These are phyloP conservation scores for Dioctria rufipes DNA, from an alignment of 2,888 invertebrate species.

Conservation along the genomic window DNA sequence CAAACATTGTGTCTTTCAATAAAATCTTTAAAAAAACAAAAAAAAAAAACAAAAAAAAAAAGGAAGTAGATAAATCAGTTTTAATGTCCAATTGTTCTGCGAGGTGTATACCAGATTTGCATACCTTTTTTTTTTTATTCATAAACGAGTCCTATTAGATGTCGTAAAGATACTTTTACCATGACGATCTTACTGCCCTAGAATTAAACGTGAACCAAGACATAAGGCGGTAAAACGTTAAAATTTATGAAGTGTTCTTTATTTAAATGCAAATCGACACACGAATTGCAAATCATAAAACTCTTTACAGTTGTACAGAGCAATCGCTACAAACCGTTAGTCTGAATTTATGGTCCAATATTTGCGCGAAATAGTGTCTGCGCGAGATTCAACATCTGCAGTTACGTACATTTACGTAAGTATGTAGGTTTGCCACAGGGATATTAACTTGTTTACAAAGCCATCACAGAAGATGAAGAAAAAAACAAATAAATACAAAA, in stretches of 20 bases:
- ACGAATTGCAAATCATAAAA: conserved; percentile 41
- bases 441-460: conserved; percentile 1
- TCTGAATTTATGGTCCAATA: conserved; percentile 29
- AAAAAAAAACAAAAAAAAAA: no score
- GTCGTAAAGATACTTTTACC: background rate
- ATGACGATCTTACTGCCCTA: background rate
- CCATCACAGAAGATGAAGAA: background rate
- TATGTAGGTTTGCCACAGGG: background rate
- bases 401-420: background rate
- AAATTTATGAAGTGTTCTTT: background rate
- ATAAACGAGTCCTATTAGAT: no score
- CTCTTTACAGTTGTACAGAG: conserved; percentile 29
- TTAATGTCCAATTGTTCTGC: no score
- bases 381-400: conserved; percentile 4
- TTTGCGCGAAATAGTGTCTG: background rate
- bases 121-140: no score
- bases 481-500: background rate
- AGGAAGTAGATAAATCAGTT: no score
- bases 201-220: background rate
- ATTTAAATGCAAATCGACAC: conserved; percentile 31
- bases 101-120: no score
- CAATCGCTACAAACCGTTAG: conserved; percentile 38
- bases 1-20: no score
- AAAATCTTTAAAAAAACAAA: no score
- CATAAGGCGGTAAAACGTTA: background rate